Base-by-base conservation (phyloP, 2,888 invertebrate species). In the Aphodius sticticus region DNA sequence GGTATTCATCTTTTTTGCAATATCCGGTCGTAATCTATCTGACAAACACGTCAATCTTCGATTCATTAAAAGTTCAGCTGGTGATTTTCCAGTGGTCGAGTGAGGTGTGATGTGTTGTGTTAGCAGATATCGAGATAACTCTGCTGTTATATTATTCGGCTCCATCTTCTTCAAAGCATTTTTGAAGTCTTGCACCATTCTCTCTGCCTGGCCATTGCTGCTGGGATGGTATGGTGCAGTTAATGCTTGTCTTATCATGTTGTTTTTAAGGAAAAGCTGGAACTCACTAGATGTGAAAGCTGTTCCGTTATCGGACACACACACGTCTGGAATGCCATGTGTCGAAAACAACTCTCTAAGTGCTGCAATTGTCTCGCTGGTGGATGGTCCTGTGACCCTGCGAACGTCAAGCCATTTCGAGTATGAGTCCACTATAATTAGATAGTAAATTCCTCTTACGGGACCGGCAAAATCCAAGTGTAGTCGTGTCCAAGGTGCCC, bases 241-340 rank as follows among this genome's bases (percentile, higher is more conserved):
- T 14, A 75, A 76, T 37, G 70, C 71, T 77, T 82, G 81, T 14
- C 80, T 72, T 35, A 83, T 74, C 9, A n/a, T 26, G 36, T 82
- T 14, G 70, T 76, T 70, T 81, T 81, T n/a, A 6, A 78, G 16
- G 79, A 82, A 77, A 14, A 35, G 26, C 70, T 82, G 37, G 69
- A 83, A 83, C 74, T 83, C 80, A 0, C 16, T 53, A n/a, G 82
- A 82, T 9, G 80, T 80, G 77, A 84, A 83, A 77, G 81, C 78
- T 0, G 80, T 78, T 26, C 81, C 83, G 74, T 84, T 84, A 72
- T 84, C 82, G 78, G 78, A 83, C 80, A 12, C 82, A n/a, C n/a
- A 35, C 12, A 75, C 72, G 36, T 78, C 76, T n/a, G 81, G 81
- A 69, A 82, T 69, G 6, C 84, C 83, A 79, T 81, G 83, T 12